A percentile compares a stretch with the other conserved stretches of the same genome.
Evolutionary conservation across 1,140 invertebrate genomes (phyloP).

Genomic region (Latrodectus geometricus): DNA sequence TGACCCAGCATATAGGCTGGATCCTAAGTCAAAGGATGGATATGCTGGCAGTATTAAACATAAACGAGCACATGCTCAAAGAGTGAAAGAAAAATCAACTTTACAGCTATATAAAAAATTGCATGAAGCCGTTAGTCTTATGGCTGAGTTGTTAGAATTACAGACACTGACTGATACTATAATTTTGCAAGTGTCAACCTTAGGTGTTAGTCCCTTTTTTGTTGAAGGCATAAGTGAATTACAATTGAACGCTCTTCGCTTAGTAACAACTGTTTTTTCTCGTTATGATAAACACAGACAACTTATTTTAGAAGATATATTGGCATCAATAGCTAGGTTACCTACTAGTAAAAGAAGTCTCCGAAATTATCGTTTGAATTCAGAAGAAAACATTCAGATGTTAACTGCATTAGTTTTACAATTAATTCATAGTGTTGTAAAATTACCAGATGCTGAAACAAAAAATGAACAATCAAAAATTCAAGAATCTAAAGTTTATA

Average conservation of each 20-base stretch:
- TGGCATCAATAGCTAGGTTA: constrained; percentile 95
- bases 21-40: constrained; percentile 72
- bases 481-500: constrained; percentile 65
- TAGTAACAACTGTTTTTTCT: constrained; percentile 95
- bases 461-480: constrained; percentile 60
- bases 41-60: constrained; percentile 73
- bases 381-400: constrained; percentile 95
- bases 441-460: constrained; percentile 77
- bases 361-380: constrained; percentile 76
- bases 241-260: constrained; percentile 91
- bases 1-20: constrained; percentile 94
- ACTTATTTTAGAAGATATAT: constrained; percentile 93
- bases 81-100: constrained; percentile 78
- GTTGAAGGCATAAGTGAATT: constrained; percentile 97
- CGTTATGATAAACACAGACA: constrained; percentile 95
- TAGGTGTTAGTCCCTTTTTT: constrained; percentile 97
- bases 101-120: constrained; percentile 92
- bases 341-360: constrained; percentile 96
- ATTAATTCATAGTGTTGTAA: constrained; percentile 95
- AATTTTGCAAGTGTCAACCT: constrained; percentile 81
- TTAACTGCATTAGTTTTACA: constrained; percentile 96
- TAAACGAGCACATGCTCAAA: constrained; percentile 76
- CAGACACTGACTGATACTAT: constrained; percentile 92
- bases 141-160: constrained; percentile 91
- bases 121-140: constrained; percentile 87